Conservation (phyloP, 2,888 invertebrate genomes). For the Drosophila dives region DNA sequence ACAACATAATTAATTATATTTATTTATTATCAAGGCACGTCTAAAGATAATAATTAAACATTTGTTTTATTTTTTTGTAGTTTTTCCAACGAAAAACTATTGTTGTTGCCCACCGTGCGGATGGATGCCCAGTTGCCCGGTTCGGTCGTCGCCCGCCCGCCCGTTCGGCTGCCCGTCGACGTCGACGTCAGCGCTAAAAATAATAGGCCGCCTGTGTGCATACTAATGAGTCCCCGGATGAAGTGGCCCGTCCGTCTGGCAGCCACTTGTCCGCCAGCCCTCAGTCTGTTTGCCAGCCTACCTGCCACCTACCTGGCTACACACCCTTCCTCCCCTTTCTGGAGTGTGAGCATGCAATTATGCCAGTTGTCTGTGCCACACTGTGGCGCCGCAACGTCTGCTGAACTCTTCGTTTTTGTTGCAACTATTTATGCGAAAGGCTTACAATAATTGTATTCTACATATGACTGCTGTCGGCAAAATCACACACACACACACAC, state of each 20-base stretch:
- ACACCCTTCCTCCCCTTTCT: not conserved
- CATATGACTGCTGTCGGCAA: not conserved
- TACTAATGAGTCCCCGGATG: constrained; percentile 71
- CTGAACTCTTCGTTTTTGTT: constrained; percentile 7
- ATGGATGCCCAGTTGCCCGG: constrained; percentile 9
- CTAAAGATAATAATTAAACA: not conserved
- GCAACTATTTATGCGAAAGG: constrained; percentile 19
- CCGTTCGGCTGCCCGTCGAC: constrained; percentile 26
- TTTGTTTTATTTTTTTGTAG: not conserved
- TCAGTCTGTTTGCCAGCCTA: not conserved
- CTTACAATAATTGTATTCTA: constrained; percentile 46
- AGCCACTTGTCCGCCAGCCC: constrained; percentile 1
- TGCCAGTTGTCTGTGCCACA: constrained; percentile 39
- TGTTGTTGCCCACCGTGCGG: constrained; percentile 1
- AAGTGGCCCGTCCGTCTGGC: constrained; percentile 6
- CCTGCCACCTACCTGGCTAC: not conserved
- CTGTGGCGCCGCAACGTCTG: constrained; percentile 12
- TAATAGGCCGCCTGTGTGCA: constrained; percentile 77
- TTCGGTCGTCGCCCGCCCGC: constrained; percentile 36
- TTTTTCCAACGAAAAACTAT: not conserved
- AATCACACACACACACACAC: constrained; percentile 4
- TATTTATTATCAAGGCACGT: too few species aligned
- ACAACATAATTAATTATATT: not conserved
- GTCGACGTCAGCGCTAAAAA: constrained; percentile 66
- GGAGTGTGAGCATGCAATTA: constrained; percentile 61